Conservation (phyloP, 2,888 invertebrate species). For the Cephus spinipes region DNA sequence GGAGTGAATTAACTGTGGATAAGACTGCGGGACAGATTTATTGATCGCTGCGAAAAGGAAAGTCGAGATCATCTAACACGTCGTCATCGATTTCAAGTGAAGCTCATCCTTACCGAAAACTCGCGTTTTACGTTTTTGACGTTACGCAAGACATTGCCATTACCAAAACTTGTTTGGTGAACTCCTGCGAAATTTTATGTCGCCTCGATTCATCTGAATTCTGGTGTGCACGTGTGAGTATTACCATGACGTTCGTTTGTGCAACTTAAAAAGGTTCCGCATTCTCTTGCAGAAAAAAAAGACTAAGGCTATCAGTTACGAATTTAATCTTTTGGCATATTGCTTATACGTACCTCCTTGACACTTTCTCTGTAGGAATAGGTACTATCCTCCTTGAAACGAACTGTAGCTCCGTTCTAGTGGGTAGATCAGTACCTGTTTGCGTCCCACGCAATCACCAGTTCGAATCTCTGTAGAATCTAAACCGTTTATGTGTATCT, state of each 20-base stretch:
- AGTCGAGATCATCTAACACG: neutral
- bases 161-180: neutral
- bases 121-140: neutral
- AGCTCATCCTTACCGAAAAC: neutral
- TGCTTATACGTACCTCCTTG: neutral
- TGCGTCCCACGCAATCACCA: neutral
- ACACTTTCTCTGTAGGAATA: neutral
- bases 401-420: neutral
- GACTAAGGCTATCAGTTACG: neutral
- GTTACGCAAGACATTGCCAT: neutral
- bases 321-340: neutral
- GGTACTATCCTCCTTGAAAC: neutral
- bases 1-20: conserved; percentile 8
- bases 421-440: neutral
- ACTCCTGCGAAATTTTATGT: neutral
- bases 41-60: conserved; percentile 7
- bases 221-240: neutral
- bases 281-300: neutral
- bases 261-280: neutral
- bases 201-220: neutral
- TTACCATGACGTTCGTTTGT: neutral
- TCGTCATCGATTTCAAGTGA: neutral
- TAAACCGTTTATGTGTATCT: neutral
- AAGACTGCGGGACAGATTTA: conserved; percentile 13
- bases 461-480: neutral